Percentiles rank a stretch among this genome's conserved stretches.
phyloP scores from a whole-genome alignment of 2,888 invertebrate species.

The Drosophila nigritarsus region DNA sequence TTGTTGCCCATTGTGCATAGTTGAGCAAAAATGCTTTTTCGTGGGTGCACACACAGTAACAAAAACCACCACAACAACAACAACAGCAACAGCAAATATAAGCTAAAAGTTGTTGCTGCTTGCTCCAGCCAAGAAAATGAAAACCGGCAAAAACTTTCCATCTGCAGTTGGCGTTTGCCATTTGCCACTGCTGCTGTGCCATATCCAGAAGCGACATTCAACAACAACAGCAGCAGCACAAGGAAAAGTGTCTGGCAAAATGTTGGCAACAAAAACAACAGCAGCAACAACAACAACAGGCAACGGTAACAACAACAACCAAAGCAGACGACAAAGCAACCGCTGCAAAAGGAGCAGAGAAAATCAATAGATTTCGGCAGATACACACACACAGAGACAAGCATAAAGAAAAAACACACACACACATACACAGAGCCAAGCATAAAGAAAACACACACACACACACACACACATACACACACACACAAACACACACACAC shows the following conservation, averaged over 20 bases:
- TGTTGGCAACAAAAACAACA: conserved; percentile 19
- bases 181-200: conserved; percentile 39
- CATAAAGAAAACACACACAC: conserved; percentile 1
- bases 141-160: conserved; percentile 47
- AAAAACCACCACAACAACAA: background rate
- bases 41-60: conserved; percentile 24
- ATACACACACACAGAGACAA: conserved; percentile 53
- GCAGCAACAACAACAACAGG: background rate
- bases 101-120: conserved; percentile 22
- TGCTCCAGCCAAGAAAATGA: conserved; percentile 30
- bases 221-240: conserved; percentile 11
- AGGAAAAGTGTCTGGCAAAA: conserved; percentile 33
- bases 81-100: background rate
- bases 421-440: conserved; percentile 10
- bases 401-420: conserved; percentile 5
- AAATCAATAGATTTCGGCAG: conserved; percentile 74
- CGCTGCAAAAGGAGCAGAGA: conserved; percentile 66
- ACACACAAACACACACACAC: conserved; percentile 10
- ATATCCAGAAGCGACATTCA: conserved; percentile 56
- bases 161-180: conserved; percentile 50
- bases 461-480: conserved; percentile 6
- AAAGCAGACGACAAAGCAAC: conserved; percentile 38
- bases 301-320: conserved; percentile 33
- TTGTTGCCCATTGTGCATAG: conserved; percentile 28
- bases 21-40: conserved; percentile 27